Evolutionary conservation across 2,797 vertebrate genomes (phyloP), one percentile per base, ranked within the genome.

Genomic region (Nothura maculosa): DNA sequence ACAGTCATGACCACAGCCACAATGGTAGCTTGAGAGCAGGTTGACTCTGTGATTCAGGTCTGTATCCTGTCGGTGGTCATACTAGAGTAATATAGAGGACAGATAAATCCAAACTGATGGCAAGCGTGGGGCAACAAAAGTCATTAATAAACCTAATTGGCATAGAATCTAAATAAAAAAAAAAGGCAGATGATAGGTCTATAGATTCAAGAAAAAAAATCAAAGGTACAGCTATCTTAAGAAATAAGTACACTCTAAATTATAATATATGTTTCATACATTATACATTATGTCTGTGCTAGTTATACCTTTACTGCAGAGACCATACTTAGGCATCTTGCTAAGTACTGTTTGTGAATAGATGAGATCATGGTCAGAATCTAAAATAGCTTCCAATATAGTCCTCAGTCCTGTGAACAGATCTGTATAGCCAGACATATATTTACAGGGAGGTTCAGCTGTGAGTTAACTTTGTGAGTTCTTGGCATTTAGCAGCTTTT

Each of bases 401-500:
- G 1, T 52, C 74, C 69, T 89, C 3, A 5, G 91, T 45, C 43
- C 60, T 64, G 43, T 81, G 79, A 77, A 63, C 63, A 90, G 79
- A 50, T 57, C 38, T 52, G 36, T 30, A 21, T 25, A 60, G 22
- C 58, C 66, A 70, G 52, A 38, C 0, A 7, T 15, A 55, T 0
- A 0, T 60, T 81, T 79, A 34, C 0, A 3, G 66, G 63, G 57
- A 82, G 85, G 25, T 58, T 27, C 43, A 75, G 61, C 72, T 86
- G 43, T 63, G 74, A 54, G 58, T 84, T 83, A 69, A 48, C 43
- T 72, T 64, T 61, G 42, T 0, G 0, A 78, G 42, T 36, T 91
- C 76, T 58, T 50, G 13, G 28, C 73, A 78, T 90, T 83, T 79
- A 66, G 48, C 21, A 68, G 83, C 38, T 48, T 75, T 93, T 82